A percentile compares a stretch with the other conserved stretches of the same genome.
These are phyloP conservation scores for Magallana nippona DNA, from an alignment of 2,888 invertebrate genomes.

Conservation along the genomic window DNA sequence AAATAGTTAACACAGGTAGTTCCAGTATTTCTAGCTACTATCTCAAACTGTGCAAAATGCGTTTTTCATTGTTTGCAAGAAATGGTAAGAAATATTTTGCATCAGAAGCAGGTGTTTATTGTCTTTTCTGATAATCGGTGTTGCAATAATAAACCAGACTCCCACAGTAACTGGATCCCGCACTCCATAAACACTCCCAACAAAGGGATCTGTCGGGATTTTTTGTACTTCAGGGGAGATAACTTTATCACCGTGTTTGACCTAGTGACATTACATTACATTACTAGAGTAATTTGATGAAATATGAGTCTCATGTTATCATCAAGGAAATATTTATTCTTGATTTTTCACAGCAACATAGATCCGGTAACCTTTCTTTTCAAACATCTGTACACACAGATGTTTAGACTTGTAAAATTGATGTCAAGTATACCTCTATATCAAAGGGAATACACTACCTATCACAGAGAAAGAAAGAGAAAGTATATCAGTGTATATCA, in stretches of 20 bases:
- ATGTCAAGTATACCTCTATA: not conserved
- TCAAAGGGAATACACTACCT: not conserved
- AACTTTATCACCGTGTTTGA: not conserved
- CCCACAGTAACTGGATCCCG: not conserved
- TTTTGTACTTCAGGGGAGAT: conserved; percentile 8
- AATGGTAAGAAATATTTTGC: too few relatives aligned
- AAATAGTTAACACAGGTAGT: too few relatives aligned
- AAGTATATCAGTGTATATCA: too few relatives aligned
- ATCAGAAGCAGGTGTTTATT: conserved; percentile 12
- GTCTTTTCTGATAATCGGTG: not conserved
- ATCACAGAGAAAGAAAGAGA: too few relatives aligned
- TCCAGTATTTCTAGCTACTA: too few relatives aligned
- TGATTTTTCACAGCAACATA: not conserved
- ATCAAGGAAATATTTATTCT: not conserved
- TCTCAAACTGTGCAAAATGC: too few relatives aligned
- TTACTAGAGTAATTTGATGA: not conserved
- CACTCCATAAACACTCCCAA: not conserved
- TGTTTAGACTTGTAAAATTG: not conserved
- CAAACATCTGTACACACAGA: conserved; percentile 11
- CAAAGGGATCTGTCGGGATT: not conserved
- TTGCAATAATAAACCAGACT: conserved; percentile 10
- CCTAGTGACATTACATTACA: conserved; percentile 11
- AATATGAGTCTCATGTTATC: conserved; percentile 19
- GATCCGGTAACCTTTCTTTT: not conserved
- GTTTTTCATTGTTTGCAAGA: too few relatives aligned